phyloP scores from a whole-genome alignment of 2,113 vertebrate species.

The Triplophysa tibetana region DNA sequence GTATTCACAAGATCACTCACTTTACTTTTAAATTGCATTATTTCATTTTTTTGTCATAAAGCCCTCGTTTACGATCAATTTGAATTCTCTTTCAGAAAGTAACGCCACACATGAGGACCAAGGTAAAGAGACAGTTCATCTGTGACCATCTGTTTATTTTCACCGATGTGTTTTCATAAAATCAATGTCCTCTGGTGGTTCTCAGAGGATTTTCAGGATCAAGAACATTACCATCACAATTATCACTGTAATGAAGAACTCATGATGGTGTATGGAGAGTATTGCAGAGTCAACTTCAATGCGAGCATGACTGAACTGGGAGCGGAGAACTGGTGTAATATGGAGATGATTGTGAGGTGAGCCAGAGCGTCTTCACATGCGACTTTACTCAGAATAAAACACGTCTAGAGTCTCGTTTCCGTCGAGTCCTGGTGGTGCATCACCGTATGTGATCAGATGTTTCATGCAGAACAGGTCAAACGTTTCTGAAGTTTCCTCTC shows the following conservation, averaged over 20 bases:
- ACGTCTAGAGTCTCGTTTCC: too few species aligned
- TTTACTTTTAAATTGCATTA: not conserved
- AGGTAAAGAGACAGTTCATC: not conserved
- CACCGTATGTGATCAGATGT: too few species aligned
- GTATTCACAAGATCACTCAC: not conserved
- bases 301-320: not conserved
- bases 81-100: slow-evolving; percentile 16
- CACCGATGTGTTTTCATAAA: too few species aligned
- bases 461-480: not conserved
- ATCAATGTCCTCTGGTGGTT: not conserved
- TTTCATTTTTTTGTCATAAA: slow-evolving; percentile 1
- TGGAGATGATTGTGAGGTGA: slow-evolving; percentile 60
- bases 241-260: accelerated
- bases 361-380: not conserved
- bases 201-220: slow-evolving; percentile 65
- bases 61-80: not conserved
- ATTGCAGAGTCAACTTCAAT: accelerated
- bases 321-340: slow-evolving; percentile 60
- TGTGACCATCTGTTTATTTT: too few species aligned
- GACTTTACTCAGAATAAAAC: not conserved
- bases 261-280: accelerated
- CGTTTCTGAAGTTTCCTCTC: not conserved
- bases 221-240: accelerated
- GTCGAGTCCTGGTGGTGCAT: too few species aligned
- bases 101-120: not conserved